Base-by-base conservation (phyloP, 2,113 vertebrate genomes). In the Eulemur rufifrons region DNA sequence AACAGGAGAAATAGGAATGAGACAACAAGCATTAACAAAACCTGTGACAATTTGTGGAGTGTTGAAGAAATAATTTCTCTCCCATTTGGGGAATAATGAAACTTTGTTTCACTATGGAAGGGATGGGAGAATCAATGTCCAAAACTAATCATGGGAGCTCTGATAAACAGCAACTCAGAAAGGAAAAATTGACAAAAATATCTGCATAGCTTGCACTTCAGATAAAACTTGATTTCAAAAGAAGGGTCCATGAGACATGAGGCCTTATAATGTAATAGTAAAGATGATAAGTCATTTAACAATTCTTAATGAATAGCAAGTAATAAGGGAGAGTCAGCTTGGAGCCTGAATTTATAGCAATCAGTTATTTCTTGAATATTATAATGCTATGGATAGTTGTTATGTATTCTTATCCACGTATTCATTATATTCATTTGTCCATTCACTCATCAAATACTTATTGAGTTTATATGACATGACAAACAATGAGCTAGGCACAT, bases 141-240 rank as follows among this genome's bases (percentile, higher is more conserved):
- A 85, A 98, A 98, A 74, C 15, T 92, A 95, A 97, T 98, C 85
- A 87, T 68, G 15, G 17, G 96, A 68, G 45, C 68, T 89, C 23
- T 86, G 69, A 97, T 63, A 85, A 98, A 98, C 98, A 92, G 56
- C 86, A 97, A 94, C 89, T 84, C 86, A 86, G 81, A 96, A 97
- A 86, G 89, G 82, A 94, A 77, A 97, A 94, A 95, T 92, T 81
- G 95, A 96, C 95, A 98, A 97, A 21, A 98, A 95, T 29, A 97
- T 97, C 94, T 98, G 71, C 96, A 95, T 78, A 97, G 90, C 89
- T 97, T 96, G 68, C 56, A 95, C 10, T 97, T 80, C 13, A 95
- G 71, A 94, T 94, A 96, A 95, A 95, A 98, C 95, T 97, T 97
- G 97, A 98, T 98, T 98, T 95, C 73, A n/a, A 56, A 87, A 92